Percentiles rank a stretch among this genome's conserved stretches.
Evolutionary conservation across 2,888 invertebrate genomes (phyloP).

Genomic region (Drosophila prostipennis): DNA sequence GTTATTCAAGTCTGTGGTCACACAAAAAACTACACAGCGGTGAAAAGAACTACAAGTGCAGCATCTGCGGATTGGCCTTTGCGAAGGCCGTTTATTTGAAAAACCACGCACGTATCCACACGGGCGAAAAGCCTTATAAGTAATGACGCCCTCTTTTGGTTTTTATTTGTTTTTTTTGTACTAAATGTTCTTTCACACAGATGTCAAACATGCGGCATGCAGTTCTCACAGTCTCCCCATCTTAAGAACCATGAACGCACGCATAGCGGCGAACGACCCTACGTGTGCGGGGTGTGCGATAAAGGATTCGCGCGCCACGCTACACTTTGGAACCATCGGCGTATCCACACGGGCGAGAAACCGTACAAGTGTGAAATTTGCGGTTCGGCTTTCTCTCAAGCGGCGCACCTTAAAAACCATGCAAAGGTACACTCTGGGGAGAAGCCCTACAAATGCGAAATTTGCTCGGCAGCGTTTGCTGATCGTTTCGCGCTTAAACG

Average conservation of each 20-base stretch:
- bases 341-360: conserved; percentile 91
- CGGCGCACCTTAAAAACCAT: conserved; percentile 94
- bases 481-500: conserved; percentile 94
- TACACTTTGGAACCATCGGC: conserved; percentile 94
- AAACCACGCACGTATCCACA: conserved; percentile 94
- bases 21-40: conserved; percentile 94
- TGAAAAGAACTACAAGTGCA: conserved; percentile 93
- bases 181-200: conserved; percentile 81
- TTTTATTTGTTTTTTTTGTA: not conserved
- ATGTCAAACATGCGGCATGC: conserved; percentile 95
- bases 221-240: conserved; percentile 95
- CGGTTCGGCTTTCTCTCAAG: conserved; percentile 95
- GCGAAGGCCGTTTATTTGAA: conserved; percentile 96
- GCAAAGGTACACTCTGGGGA: conserved; percentile 93
- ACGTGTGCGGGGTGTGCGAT: conserved; percentile 94
- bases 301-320: conserved; percentile 95
- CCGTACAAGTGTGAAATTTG: conserved; percentile 91
- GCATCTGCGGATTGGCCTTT: conserved; percentile 93
- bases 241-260: conserved; percentile 95
- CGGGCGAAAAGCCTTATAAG: conserved; percentile 93
- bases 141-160: conserved; percentile 76
- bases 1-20: conserved; percentile 95
- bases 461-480: conserved; percentile 93
- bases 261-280: conserved; percentile 94
- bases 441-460: conserved; percentile 93